Percentiles rank a stretch among this genome's conserved stretches.
These are phyloP conservation scores for Falco biarmicus DNA, from an alignment of 2,797 vertebrate genomes.

Conservation along the genomic window DNA sequence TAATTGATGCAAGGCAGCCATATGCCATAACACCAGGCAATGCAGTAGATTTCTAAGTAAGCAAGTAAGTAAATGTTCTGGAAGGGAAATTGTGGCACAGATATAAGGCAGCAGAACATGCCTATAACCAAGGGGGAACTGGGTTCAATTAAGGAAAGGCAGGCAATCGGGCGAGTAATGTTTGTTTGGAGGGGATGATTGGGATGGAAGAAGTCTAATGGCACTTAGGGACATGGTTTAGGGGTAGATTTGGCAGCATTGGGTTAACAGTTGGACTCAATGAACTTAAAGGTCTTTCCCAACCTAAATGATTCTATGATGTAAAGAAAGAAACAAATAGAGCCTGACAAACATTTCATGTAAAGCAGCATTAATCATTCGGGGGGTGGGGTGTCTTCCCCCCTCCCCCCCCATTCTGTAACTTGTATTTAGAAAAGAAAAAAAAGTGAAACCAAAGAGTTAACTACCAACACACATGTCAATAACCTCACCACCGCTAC, in stretches of 20 bases:
- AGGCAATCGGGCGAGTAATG: background rate
- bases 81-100: constrained; percentile 35
- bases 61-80: constrained; percentile 31
- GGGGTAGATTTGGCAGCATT: too few species aligned
- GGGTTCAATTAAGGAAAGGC: constrained; percentile 48
- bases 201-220: background rate
- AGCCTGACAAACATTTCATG: background rate
- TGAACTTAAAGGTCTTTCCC: too few species aligned
- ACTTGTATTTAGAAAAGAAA: background rate
- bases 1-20: constrained; percentile 60
- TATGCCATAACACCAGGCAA: constrained; percentile 44
- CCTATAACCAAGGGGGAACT: constrained; percentile 11
- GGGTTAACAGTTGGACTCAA: too few species aligned
- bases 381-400: background rate
- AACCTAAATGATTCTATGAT: background rate
- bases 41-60: constrained; percentile 30
- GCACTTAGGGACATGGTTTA: background rate
- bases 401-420: background rate
- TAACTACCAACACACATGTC: background rate
- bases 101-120: constrained; percentile 17
- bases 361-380: background rate
- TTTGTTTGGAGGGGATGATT: background rate
- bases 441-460: background rate
- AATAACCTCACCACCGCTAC: background rate
- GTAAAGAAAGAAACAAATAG: background rate